A percentile compares a stretch with the other conserved stretches of the same genome.
These are phyloP conservation scores for Brachyopa scutellaris DNA, from an alignment of 2,888 invertebrate genomes.

Conservation along the genomic window DNA sequence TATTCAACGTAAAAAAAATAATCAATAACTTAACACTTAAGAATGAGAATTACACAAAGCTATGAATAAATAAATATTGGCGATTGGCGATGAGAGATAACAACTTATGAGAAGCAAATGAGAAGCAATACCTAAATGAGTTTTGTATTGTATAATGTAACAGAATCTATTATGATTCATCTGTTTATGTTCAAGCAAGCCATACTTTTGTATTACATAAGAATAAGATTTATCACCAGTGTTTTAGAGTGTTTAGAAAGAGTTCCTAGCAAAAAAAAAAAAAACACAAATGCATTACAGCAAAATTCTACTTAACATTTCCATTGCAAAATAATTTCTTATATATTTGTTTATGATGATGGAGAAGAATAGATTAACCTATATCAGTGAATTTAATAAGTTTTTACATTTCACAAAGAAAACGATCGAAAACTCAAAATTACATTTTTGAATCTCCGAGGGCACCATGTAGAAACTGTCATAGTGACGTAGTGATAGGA, in stretches of 20 bases:
- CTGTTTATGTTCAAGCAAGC: conserved; percentile 33
- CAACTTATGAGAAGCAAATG: conserved; percentile 51
- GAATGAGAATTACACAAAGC: conserved; percentile 51
- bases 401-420: no score
- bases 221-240: conserved; percentile 9
- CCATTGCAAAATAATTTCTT: background rate
- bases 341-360: background rate
- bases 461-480: no score
- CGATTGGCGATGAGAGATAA: conserved; percentile 26
- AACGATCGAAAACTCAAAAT: no score
- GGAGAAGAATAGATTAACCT: no score
- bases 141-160: conserved; percentile 27
- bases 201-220: background rate
- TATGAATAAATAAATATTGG: conserved; percentile 30
- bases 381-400: no score
- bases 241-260: background rate
- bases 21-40: conserved; percentile 59
- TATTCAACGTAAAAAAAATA: conserved; percentile 65
- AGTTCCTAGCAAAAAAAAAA: background rate
- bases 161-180: background rate
- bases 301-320: conserved; percentile 7
- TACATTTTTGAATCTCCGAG: no score
- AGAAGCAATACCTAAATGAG: conserved; percentile 46
- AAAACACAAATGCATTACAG: conserved; percentile 10
- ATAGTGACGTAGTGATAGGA: no score